These are phyloP conservation scores for Ceratina australensis DNA, from an alignment of 1,140 invertebrate genomes.

Conservation along the genomic window DNA sequence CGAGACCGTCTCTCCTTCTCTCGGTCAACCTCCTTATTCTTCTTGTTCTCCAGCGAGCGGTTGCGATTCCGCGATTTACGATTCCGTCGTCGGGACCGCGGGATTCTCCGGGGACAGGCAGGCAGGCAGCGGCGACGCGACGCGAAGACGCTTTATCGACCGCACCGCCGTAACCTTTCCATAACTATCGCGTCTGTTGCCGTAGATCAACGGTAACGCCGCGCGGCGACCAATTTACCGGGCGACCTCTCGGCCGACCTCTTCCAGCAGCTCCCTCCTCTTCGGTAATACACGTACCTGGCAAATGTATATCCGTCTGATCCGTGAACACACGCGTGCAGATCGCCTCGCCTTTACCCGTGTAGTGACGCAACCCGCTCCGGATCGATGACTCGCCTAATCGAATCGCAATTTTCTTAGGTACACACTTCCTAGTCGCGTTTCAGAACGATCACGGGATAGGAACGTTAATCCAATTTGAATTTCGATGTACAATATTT, in stretches of 20 bases:
- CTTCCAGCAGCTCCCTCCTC: conserved; percentile 58
- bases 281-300: conserved; percentile 56
- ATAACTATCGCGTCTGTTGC: conserved; percentile 72
- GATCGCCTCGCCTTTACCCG: conserved; percentile 28
- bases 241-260: conserved; percentile 72
- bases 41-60: conserved; percentile 33
- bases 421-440: not conserved
- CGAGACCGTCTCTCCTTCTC: conserved; percentile 23
- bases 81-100: conserved; percentile 57
- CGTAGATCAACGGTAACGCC: conserved; percentile 72
- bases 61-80: conserved; percentile 69
- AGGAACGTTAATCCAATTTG: too few species aligned
- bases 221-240: conserved; percentile 71
- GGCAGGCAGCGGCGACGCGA: conserved; percentile 49
- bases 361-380: conserved; percentile 39
- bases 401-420: not conserved
- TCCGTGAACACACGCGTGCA: conserved; percentile 33
- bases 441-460: too few species aligned
- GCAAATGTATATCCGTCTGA: conserved; percentile 56
- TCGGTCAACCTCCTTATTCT: conserved; percentile 27
- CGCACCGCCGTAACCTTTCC: conserved; percentile 69
- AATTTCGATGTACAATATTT: too few species aligned
- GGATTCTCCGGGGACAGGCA: conserved; percentile 66
- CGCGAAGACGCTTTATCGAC: conserved; percentile 62
- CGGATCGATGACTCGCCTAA: not conserved